Evolutionary conservation across 1,140 invertebrate genomes (phyloP), one percentile per base, ranked within the genome.

Genomic region (Drosophila aff.): DNA sequence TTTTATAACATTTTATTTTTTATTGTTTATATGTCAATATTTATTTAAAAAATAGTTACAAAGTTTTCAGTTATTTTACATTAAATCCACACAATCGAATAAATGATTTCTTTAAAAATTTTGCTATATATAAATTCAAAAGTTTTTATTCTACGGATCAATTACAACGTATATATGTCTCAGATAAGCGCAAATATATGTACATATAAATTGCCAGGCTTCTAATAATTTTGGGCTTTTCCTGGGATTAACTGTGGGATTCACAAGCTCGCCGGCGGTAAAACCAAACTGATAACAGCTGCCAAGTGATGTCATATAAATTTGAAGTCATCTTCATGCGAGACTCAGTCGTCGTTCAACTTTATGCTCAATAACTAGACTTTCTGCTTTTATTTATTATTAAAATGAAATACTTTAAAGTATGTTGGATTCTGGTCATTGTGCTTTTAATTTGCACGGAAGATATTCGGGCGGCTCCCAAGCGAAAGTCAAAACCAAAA

Each of bases 381-480:
- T 21, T 13, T 0, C 16, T 38, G 21, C 40, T 23, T 3, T 16
- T 13, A 1, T 13, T 23, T 31, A 6, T 4, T 18, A n/a, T 53
- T 40, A 66, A 64, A 18, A 89, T 89, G 84, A 90, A 84, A 67
- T 81, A 76, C 41, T 84, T 89, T 2, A 64, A 58, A 23, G 40
- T 78, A 15, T 62, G 67, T 31, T 90, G 77, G 77, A 21, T 81
- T 1, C 55, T 90, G 0, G 8, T 81, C 7, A 21, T 68, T 28
- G 49, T 66, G 1, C 36, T 81, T 0, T 53, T 90, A 8, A 13
- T 79, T 3, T 73, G 61, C 10, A 16, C 74, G 0, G 46, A 64
- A 28, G 47, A 79, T 31, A 50, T 60, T 3, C 36, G 21, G 2
- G 83, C 76, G 4, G 83, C 79, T 0, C 76, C 72, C n/a, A 87